Percentiles rank a stretch among this genome's conserved stretches.
phyloP scores from a whole-genome alignment of 2,113 vertebrate genomes.

The Xerus inauris region DNA sequence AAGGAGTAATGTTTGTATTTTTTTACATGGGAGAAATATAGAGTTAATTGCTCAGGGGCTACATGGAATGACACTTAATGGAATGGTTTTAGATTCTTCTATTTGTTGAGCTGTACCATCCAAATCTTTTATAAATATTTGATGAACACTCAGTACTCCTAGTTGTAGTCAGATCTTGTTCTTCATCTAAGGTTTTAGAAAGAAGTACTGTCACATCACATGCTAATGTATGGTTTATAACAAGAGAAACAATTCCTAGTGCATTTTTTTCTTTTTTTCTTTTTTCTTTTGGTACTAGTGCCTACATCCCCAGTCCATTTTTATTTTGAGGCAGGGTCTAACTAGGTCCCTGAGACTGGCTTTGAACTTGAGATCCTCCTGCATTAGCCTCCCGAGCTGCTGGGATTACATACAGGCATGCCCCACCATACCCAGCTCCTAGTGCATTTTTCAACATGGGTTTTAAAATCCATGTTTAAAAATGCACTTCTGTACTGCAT shows the following conservation, averaged over 20 bases:
- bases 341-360: too few species aligned
- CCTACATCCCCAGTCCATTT: too few species aligned
- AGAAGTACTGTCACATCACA: slow-evolving; percentile 4
- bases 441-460: not conserved
- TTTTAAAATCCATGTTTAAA: slow-evolving; percentile 20
- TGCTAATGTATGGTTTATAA: slow-evolving; percentile 13
- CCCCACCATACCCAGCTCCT: too few species aligned
- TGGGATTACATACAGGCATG: too few species aligned
- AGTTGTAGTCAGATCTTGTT: slow-evolving; percentile 26
- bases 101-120: not conserved
- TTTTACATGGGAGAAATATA: slow-evolving; percentile 38
- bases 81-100: slow-evolving; percentile 65
- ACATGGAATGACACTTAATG: slow-evolving; percentile 49
- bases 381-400: too few species aligned
- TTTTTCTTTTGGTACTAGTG: not conserved
- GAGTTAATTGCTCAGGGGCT: slow-evolving; percentile 58
- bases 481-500: not conserved
- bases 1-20: not conserved
- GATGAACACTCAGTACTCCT: slow-evolving; percentile 17
- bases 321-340: too few species aligned
- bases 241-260: not conserved
- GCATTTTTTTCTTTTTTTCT: not conserved
- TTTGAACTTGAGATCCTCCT: too few species aligned
- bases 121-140: slow-evolving; percentile 59
- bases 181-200: slow-evolving; percentile 32